Base-by-base conservation (phyloP, 2,888 invertebrate genomes). In the Idaea straminata region DNA sequence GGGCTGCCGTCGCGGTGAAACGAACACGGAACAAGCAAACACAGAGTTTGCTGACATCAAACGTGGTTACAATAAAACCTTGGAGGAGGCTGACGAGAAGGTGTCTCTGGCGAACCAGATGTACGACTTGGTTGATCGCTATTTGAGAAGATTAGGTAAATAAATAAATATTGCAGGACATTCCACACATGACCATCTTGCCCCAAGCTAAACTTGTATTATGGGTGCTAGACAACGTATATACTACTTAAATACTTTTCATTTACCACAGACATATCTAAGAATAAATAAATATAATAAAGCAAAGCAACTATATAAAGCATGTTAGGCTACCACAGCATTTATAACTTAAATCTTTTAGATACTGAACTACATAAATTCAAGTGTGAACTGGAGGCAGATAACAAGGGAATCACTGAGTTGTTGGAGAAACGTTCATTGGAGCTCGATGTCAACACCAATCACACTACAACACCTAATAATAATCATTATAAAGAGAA, bases 381-480 rank as follows among this genome's bases (percentile, higher is more conserved):
- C 88, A 99, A 99, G 91, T 98, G 99, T 94, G 99, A 99, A 90
- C 89, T 99, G 68, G 99, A 99, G 89, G 99, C 99, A 0, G 99
- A 99, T 87, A 98, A 99, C 93, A 98, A 99, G 77, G 99, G 99
- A 4, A 98, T 99, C 64, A 99, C 99, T 0, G 99, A 99, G 90
- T 94, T 98, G 62, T 88, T 99, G 72, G 99, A 99, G 90, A 98
- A 98, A 88, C 94, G 98, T 60, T 98, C 98, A 0, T 89, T 98
- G 63, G 99, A 99, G 80, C 92, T 98, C 67, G 99, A 99, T 87
- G 95, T 85, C 10, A 91, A 89, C 70, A 90, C 89, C 5, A 91
- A 91, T 66, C 91, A 91, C 70, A 87, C 85, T 0, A 80, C 89
- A 62, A 87, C 93, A 74, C 84, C 94, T 69, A 86, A 87, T 75